Base-by-base conservation (phyloP, 2,113 vertebrate species). In the Pterocles burchelli region DNA sequence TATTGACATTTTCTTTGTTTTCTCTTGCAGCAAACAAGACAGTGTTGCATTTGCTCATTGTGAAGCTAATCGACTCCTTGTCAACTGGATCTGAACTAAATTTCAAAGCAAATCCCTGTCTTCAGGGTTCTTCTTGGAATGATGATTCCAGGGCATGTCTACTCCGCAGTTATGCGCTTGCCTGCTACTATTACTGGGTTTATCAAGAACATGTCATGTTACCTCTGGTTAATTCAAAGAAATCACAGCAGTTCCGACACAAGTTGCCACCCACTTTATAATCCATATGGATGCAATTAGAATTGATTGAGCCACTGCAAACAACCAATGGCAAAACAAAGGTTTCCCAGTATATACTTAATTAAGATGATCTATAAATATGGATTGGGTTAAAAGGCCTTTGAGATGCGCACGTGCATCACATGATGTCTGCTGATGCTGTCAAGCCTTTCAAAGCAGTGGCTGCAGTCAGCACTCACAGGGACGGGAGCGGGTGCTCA, bases 1-100 rank as follows among this genome's bases (percentile, higher is more conserved):
- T 90, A 96, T 87, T 93, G 96, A 89, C 92, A 54, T 95, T 94
- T 92, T 93, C 93, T 97, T 96, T 97, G 93, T 94, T 96, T 96
- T 95, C 80, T 93, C 92, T 96, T 61, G 52, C 88, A 95, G 77
- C 90, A 96, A 96, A 96, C 95, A 95, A 93, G 96, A 93, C 96
- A 93, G 93, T 89, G 88, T 89, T 93, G 95, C 96, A 93, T 97
- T 96, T 93, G 86, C 86, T 94, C 93, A 90, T 86, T 89, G 92
- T 46, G 83, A 76, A 97, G 88, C 70, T 94, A 92, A 97, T 96
- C 88, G 77, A 96, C 96, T 95, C 92, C 86, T 95, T 96, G 96
- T 97, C 96, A 95, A 46, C 86, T 93, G 83, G 77, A 95, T 96
- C 88, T 96, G 90, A 93, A 87, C 83, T 95, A 89, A 87, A 93